Conservation (phyloP, 2,113 vertebrate genomes). For the Microtus pennsylvanicus region DNA sequence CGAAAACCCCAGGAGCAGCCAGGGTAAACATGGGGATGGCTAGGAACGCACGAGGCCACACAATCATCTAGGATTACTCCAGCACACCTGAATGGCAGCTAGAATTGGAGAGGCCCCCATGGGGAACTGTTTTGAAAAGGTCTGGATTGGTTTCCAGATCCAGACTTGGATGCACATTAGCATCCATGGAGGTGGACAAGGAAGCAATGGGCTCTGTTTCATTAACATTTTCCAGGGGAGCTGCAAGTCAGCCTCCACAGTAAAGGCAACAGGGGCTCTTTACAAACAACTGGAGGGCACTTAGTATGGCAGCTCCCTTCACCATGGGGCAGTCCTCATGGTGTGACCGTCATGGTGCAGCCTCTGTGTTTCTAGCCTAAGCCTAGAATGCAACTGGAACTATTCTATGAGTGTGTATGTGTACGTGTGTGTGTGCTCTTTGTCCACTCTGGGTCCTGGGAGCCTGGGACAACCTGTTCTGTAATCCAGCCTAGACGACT, state of each 20-base stretch:
- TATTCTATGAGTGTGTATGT: background rate
- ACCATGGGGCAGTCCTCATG: background rate
- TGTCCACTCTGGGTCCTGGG: background rate
- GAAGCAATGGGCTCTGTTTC: accelerated
- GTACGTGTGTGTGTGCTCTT: background rate
- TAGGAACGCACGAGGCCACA: conserved; percentile 60
- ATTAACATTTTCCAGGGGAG: accelerated
- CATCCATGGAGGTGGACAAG: accelerated
- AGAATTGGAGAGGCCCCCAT: conserved; percentile 5
- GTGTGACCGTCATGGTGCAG: too few species aligned
- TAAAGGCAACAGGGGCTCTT: background rate
- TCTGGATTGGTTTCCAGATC: background rate
- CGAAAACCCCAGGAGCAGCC: conserved; percentile 56
- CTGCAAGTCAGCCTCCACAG: background rate
- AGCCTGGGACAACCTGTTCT: background rate
- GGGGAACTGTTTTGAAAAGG: conserved; percentile 20
- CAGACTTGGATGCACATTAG: background rate
- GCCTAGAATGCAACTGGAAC: accelerated
- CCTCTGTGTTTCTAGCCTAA: background rate
- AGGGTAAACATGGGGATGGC: conserved; percentile 63
- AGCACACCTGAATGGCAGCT: background rate
- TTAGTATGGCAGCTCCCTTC: background rate
- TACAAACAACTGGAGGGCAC: background rate
- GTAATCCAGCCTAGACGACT: background rate
- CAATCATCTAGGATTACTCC: conserved; percentile 20